Evolutionary conservation across 2,113 vertebrate species (phyloP), one percentile per base, ranked within the genome.

Genomic region (Eurypyga helias): DNA sequence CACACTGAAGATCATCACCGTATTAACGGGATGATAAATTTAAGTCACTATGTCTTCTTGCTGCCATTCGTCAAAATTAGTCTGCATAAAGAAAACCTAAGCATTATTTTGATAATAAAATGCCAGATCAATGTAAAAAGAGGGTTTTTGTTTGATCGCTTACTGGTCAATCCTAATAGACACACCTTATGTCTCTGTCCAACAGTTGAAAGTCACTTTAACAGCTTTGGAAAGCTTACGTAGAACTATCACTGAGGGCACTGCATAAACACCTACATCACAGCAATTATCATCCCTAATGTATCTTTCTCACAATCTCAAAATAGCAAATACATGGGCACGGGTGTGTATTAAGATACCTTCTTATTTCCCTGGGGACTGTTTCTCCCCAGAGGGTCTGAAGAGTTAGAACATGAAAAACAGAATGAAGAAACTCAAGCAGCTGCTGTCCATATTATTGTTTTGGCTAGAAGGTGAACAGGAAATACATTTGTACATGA

Each of bases 271-370:
- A 62, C 2, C 52, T 48, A 33, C 58, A 45, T 15, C 14, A 11
- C 4, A 9, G 52, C 81, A 94, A 84, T 92, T 48, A 91, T 7
- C 51, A 87, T 4, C 64, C 69, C 57, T 89, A 81, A 92, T 60
- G 3, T 14, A n/a, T 45, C 60, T 34, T 73, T 46, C 51, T 78
- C 16, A 11, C 70, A 51, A 46, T 34, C 71, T 73, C 67, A 71
- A 76, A 87, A 31, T 1, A 72, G 29, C 43, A 64, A 94, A 83
- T 54, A 57, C 20, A 83, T 64, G 33, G 34, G 33, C 81, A 52
- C 6, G 34, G 43, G 26, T 66, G 81, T 75, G 69, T 60, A 48
- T 43, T 79, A 90, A 64, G 5, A 54, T 43, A 11, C 1, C 10
- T 19, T 77, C 34, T 58, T 54, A 24, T 26, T 7, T 3, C n/a